Conservation (phyloP, 2,113 vertebrate genomes). For the Calyptommatus sinebrachiatus region DNA sequence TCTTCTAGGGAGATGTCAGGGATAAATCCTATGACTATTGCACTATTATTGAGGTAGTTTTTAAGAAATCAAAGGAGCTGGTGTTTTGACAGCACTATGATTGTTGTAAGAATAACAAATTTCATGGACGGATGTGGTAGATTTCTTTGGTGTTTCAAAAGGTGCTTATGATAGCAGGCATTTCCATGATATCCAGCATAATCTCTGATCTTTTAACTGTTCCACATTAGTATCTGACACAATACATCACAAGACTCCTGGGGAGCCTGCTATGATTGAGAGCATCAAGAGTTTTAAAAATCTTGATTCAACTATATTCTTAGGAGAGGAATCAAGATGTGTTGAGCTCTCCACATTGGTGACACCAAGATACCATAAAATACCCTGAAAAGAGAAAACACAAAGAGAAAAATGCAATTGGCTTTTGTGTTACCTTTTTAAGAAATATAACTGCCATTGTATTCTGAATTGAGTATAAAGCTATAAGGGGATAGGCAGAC, state of each 20-base stretch:
- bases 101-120: neutral
- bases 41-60: neutral
- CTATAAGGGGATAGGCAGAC: neutral
- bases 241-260: conserved; percentile 25
- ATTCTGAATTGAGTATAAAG: conserved; percentile 11
- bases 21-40: too few species aligned
- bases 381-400: conserved; percentile 17
- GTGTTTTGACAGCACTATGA: neutral
- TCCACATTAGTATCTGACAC: conserved; percentile 35
- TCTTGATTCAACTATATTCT: conserved; percentile 26
- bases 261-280: conserved; percentile 39
- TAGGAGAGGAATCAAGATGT: conserved; percentile 18
- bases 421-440: conserved; percentile 1
- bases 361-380: conserved; percentile 26
- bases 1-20: too few species aligned
- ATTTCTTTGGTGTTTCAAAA: conserved; percentile 22
- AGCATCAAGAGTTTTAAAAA: conserved; percentile 32
- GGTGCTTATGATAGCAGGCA: neutral
- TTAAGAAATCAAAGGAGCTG: neutral
- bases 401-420: neutral
- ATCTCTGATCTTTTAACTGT: neutral
- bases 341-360: conserved; percentile 24
- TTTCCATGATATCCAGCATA: neutral
- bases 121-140: conserved; percentile 1
- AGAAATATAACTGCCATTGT: neutral